Base-by-base conservation (phyloP, 1,140 invertebrate species). In the Bombus consobrinus region DNA sequence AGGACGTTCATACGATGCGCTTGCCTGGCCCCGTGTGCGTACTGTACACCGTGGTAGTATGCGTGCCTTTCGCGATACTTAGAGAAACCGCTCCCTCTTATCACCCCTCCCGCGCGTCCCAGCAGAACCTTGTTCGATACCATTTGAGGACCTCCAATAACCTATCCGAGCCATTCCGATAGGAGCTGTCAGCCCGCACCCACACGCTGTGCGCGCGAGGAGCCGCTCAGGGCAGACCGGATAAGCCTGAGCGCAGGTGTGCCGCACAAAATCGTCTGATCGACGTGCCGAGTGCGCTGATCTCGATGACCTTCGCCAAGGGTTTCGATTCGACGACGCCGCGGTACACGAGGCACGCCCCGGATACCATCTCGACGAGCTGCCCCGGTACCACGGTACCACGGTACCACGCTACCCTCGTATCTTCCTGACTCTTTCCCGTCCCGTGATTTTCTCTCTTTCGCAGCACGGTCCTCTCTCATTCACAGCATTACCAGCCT, bases 81-180 rank as follows among this genome's bases (percentile, higher is more conserved):
- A 87, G 87, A 84, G 83, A 89, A 85, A 85, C 85, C 74, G 80
- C 81, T 88, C 84, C 62, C 79, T 89, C 86, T 89, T 88, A 88
- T 88, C 86, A 89, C 82, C 64, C 68, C 66, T 90, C 89, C 88
- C 89, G 85, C 80, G 69, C 75, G 64, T 83, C 76, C 34, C 81
- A 53, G 74, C 78, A 79, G 81, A 85, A 83, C 77, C 89, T 92
- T 92, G 90, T 92, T 92, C 91, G 92, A 93, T 93, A 94, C 92
- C 93, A 93, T 94, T 94, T 94, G 92, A 94, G 91, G 92, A 93
- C 91, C 91, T 93, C 89, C 93, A 93, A 94, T 94, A 94, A 94
- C 83, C 91, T 93, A 94, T 89, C 85, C 84, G 59, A 85, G 89
- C 88, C 89, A 91, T 91, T 90, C 87, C 88, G 92, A 93, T 92